These are phyloP conservation scores for Mya arenaria DNA, from an alignment of 1,140 invertebrate genomes.

Conservation along the genomic window DNA sequence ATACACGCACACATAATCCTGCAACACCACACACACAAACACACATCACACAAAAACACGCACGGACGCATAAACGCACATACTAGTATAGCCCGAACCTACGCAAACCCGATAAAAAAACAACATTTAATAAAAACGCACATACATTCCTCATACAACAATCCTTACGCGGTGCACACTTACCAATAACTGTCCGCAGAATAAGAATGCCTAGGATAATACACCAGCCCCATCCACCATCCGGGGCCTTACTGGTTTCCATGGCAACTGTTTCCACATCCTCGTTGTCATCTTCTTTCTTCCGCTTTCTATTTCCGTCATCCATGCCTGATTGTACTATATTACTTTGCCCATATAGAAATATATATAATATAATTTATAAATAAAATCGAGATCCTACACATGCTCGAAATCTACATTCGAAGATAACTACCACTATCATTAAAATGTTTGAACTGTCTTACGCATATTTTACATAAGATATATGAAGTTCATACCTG, in stretches of 20 bases:
- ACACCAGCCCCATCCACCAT: conserved; percentile 21
- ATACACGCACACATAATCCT: not conserved
- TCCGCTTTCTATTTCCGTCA: too few species aligned
- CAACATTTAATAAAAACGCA: not conserved
- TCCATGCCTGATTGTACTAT: too few species aligned
- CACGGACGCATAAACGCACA: not conserved
- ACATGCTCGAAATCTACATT: too few species aligned
- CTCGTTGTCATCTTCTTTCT: not conserved
- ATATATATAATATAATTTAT: too few species aligned
- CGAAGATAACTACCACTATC: too few species aligned
- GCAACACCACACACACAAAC: not conserved
- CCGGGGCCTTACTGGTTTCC: not conserved
- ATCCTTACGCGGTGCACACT: not conserved
- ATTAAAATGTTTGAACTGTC: too few species aligned
- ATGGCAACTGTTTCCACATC: not conserved
- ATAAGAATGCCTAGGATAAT: conserved; percentile 2
- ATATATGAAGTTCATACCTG: too few species aligned
- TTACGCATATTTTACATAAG: too few species aligned
- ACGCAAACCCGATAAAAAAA: not conserved
- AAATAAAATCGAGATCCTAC: too few species aligned
- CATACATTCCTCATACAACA: not conserved
- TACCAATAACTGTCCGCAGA: conserved; percentile 21
- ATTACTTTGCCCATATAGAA: too few species aligned
- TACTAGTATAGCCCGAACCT: not conserved
- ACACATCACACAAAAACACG: not conserved